Conservation (phyloP, 2,888 invertebrate species). For the Pseudococcus viburni region DNA sequence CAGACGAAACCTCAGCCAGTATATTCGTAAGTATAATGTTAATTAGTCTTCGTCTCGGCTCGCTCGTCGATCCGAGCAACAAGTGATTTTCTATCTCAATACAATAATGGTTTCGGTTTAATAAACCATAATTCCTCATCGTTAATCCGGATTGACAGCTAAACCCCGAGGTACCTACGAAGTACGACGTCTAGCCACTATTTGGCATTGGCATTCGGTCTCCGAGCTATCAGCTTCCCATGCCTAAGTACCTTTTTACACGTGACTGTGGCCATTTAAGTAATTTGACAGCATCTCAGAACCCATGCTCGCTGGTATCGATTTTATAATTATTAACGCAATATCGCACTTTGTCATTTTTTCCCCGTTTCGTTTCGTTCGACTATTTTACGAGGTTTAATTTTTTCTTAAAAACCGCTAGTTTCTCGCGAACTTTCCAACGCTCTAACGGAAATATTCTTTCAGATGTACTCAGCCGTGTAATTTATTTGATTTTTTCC, state of each 20-base stretch:
- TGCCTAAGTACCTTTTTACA: background rate
- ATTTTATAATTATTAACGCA: background rate
- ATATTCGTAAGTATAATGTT: background rate
- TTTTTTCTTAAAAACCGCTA: background rate
- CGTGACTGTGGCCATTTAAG: background rate
- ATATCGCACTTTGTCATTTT: background rate
- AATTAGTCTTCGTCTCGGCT: too few species aligned
- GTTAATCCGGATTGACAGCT: background rate
- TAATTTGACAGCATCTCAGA: background rate
- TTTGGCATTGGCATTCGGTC: background rate
- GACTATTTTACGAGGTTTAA: background rate
- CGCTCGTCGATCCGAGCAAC: background rate
- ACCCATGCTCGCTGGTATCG: background rate
- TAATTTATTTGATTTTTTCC: conserved; percentile 42
- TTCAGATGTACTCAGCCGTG: conserved; percentile 11
- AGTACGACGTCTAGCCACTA: background rate
- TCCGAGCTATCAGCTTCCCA: background rate
- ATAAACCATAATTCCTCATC: background rate
- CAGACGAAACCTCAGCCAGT: background rate
- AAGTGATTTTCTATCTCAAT: background rate
- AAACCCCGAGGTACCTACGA: background rate
- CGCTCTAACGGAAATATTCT: background rate
- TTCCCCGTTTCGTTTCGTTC: background rate
- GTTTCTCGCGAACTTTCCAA: background rate
- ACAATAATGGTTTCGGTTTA: background rate